Evolutionary conservation across 2,888 invertebrate genomes (phyloP).

Genomic region (Helobdella robusta): DNA sequence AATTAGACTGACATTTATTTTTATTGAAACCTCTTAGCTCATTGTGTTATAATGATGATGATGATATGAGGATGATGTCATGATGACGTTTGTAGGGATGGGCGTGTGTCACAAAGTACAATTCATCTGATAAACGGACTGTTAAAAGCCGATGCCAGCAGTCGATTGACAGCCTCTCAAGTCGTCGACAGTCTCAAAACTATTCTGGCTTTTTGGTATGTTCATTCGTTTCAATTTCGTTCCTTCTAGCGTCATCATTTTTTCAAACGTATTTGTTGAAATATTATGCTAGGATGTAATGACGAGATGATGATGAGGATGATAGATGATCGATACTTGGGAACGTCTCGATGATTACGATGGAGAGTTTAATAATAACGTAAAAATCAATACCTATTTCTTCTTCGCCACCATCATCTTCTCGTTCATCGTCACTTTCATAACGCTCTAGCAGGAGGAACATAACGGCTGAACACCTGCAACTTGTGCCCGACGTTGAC

Average conservation of each 20-base stretch:
- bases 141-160: slow-evolving; percentile 61
- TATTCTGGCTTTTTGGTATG: slow-evolving; percentile 47
- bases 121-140: slow-evolving; percentile 61
- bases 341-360: too few species aligned
- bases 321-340: too few species aligned
- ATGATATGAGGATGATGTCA: neutral
- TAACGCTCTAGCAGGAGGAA: slow-evolving; percentile 37
- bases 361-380: neutral
- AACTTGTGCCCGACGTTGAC: slow-evolving; percentile 44
- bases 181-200: slow-evolving; percentile 54
- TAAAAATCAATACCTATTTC: neutral
- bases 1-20: too few species aligned
- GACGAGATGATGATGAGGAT: neutral
- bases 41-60: slow-evolving; percentile 1
- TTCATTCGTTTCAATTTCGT: too few species aligned
- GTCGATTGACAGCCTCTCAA: slow-evolving; percentile 60
- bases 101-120: slow-evolving; percentile 59
- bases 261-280: too few species aligned
- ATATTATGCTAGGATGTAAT: neutral
- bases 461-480: slow-evolving; percentile 39
- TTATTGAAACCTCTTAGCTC: too few species aligned
- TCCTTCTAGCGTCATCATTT: too few species aligned
- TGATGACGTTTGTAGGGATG: too few species aligned
- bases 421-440: neutral
- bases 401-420: neutral